Base-by-base conservation (phyloP, 1,140 invertebrate genomes). In the Bilobella aurantiaca region DNA sequence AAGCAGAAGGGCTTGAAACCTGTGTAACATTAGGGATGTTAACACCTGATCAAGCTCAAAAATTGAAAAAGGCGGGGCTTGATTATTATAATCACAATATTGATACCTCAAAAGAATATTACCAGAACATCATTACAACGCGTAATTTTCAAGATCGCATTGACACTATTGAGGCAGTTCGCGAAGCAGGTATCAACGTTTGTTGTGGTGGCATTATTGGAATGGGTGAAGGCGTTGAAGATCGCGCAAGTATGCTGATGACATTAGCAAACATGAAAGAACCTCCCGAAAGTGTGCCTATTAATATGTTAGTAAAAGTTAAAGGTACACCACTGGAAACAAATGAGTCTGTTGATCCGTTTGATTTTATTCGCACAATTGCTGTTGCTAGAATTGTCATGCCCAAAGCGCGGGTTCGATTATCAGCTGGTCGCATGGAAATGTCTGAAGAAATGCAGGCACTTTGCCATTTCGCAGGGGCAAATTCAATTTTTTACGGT, bases 401-500 rank as follows among this genome's bases (percentile, higher is more conserved):
- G 72, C 73, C 73, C 1, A 61, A 31, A 5, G 62, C 67, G 23
- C 57, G 62, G 27, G 62, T 74, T 25, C 72, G 73, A 18, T 63
- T 74, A 5, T 71, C 69, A 21, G 73, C 73, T 32, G 73, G 73
- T n/a, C 63, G 73, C n/a, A 63, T 64, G 34, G n/a, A 67, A 25
- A 71, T 74, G 69, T 58, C 18, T 23, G 72, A 69, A 23, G 14
- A 68, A 46, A 34, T 37, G 28, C 71, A 73, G 64, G 66, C 69
- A 3, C 27, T 71, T 21, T 65, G 62, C 32, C 73, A 73, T 63
- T 12, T 73, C 61, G 72, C 67, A 5, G 73, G 73, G 16, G 73
- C 69, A n/a, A 74, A 74, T 56, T 74, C 73, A 1, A 67, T 74
- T 34, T 74, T 74, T 49, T 66, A 66, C 34, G 73, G 73, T 25